Base-by-base conservation (phyloP, 2,888 invertebrate genomes). In the Lomographa bimaculata region DNA sequence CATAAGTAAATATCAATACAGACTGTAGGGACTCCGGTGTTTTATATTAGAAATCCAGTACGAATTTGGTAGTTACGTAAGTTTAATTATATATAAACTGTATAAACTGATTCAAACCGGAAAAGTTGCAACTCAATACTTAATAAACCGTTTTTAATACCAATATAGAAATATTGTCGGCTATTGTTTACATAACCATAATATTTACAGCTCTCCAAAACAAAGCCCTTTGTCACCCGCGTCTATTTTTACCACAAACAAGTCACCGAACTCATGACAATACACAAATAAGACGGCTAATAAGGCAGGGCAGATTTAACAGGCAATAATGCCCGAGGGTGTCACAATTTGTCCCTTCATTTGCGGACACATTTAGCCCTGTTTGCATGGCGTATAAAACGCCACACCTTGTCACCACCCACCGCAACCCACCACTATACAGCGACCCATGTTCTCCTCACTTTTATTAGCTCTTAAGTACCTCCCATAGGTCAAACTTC, bases 321-420 rank as follows among this genome's bases (percentile, higher is more conserved):
- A 71, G 63, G 67, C 73, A 68, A 74, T 79, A 70, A 63, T 56
- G 46, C 51, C 70, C 60, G 59, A 72, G 72, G 78, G 74, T 77
- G 71, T 73, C 69, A 72, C 80, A 79, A 84, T 85, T 85, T 83
- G 75, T 68, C 66, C 74, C 65, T 64, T 69, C 81, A 80, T 81
- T 86, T 79, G 71, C 61, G 70, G 68, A 66, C 73, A 74, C 76
- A 73, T 73, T 71, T 73, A 74, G 71, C 61, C 65, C 69, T 79
- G 86, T 86, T 86, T 83, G 82, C 80, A 76, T 78, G 79, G 60
- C 70, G 36, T 72, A 71, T 84, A 82, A 81, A 83, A 58, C 66
- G 71, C 75, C 85, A 81, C 86, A 71, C 85, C 86, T 81, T 75
- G 60, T 68, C 62, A 64, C 73, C 73, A 65, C 70, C 69, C 64